Evolutionary conservation across 2,888 invertebrate genomes (phyloP).

Genomic region (Drosophila glabriapex): DNA sequence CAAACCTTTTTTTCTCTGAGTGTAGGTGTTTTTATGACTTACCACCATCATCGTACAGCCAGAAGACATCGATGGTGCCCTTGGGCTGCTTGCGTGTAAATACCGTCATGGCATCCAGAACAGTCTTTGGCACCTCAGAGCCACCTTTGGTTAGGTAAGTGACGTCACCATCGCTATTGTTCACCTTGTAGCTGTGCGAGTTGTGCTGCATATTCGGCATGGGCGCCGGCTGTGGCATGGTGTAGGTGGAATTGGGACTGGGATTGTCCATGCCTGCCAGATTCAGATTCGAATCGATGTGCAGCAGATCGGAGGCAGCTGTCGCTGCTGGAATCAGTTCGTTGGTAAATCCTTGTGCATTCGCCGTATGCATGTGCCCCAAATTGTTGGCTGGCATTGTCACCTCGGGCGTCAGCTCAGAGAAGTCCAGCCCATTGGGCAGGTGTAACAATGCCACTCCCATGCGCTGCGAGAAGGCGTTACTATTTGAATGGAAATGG

Average conservation of each 20-base stretch:
- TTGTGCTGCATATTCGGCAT: conserved; percentile 81
- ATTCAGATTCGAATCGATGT: conserved; percentile 91
- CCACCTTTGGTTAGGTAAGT: conserved; percentile 88
- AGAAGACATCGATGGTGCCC: conserved; percentile 97
- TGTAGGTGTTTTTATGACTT: conserved; percentile 11
- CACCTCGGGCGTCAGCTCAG: conserved; percentile 85
- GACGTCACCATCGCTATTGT: conserved; percentile 80
- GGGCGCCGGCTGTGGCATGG: conserved; percentile 79
- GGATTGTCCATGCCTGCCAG: conserved; percentile 86
- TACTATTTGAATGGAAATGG: conserved; percentile 86
- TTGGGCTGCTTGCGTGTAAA: conserved; percentile 92
- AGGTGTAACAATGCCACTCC: conserved; percentile 96
- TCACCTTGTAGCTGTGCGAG: conserved; percentile 78
- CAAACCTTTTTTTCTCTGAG: background rate
- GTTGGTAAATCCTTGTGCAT: conserved; percentile 81
- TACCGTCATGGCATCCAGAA: conserved; percentile 89
- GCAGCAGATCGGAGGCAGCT: conserved; percentile 86
- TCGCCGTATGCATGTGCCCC: conserved; percentile 74
- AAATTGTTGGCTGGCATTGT: conserved; percentile 64
- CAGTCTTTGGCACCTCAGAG: conserved; percentile 88
- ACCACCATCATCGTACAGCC: conserved; percentile 97
- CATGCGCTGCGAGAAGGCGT: conserved; percentile 96
- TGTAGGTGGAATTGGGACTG: conserved; percentile 74
- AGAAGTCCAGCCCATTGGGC: conserved; percentile 93
- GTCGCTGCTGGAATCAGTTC: conserved; percentile 77